phyloP scores from a whole-genome alignment of 2,797 vertebrate genomes.

The Harpagifer antarcticus region DNA sequence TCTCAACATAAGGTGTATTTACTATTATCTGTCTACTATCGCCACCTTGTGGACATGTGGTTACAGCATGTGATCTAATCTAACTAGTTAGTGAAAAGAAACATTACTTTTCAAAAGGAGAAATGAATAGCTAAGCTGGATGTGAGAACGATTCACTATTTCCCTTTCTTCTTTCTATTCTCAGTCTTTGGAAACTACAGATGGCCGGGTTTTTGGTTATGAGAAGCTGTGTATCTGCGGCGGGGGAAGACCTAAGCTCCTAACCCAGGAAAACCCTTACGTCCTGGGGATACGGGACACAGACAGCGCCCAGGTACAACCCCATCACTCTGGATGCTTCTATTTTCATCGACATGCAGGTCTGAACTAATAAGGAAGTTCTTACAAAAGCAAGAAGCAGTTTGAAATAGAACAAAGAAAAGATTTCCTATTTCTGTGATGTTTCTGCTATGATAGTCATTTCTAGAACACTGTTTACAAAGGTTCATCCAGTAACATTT shows the following conservation, averaged over 20 bases:
- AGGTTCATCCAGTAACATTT: background rate
- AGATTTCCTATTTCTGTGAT: background rate
- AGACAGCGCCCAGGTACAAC: slow-evolving; percentile 92
- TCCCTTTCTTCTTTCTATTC: background rate
- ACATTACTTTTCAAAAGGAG: background rate
- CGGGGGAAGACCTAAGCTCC: slow-evolving; percentile 91
- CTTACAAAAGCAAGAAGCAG: background rate
- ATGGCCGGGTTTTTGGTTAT: slow-evolving; percentile 85
- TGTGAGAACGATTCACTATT: background rate
- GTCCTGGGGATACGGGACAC: slow-evolving; percentile 96
- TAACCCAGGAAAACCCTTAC: slow-evolving; percentile 86
- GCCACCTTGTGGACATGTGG: slow-evolving; percentile 66
- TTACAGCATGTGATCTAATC: background rate
- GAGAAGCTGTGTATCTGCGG: slow-evolving; percentile 94
- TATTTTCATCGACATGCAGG: background rate
- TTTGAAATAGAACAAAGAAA: background rate
- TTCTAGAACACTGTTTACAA: background rate
- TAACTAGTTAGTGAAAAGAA: background rate
- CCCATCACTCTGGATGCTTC: background rate
- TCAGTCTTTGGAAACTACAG: slow-evolving; percentile 89
- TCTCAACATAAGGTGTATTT: background rate
- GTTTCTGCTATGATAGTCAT: background rate
- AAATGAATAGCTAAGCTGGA: background rate
- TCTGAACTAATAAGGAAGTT: background rate
- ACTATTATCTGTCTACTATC: slow-evolving; percentile 18